Evolutionary conservation across 2,888 invertebrate species (phyloP), one percentile per base, ranked within the genome.

Genomic region (Habrosyne pyritoides): DNA sequence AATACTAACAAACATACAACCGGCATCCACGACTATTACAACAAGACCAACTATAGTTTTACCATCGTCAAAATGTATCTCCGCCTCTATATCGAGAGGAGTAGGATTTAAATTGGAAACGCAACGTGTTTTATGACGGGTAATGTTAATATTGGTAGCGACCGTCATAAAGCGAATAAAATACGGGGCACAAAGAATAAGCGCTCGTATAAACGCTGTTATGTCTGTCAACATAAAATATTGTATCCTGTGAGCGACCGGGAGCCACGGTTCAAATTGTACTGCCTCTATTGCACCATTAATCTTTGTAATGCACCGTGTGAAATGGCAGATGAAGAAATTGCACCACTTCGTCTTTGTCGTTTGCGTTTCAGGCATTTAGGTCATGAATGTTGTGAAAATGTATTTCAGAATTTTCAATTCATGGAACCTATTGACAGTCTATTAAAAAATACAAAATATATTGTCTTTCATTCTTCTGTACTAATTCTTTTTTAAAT

Each of bases 121-220:
- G 54, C 14, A 10, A 54, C 52, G 47, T 54, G 50, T 60, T 66
- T 61, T 53, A 46, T 54, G 46, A 53, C 58, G 63, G 63, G 63
- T 55, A 66, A 51, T 60, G 67, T 59, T 64, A 75, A 62, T 66
- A 59, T 81, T 77, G 83, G 77, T 68, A 72, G 75, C 74, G 84
- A 81, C 86, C 89, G 90, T 92, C 91, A 91, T 91, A 91, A 91
- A 92, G 89, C 89, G 89, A 90, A 91, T 91, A 92, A 92, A 91
- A 91, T 91, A 92, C 90, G 91, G 86, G 87, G 86, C 90, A 89
- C 91, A 90, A 92, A 91, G 91, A 91, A 91, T 91, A 91, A 92
- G 89, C 87, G 91, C 81, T 91, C 87, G 89, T 88, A 88, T 91
- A 91, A 91, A 88, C 87, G 89, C 84, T 91, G 90, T 91, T 90